Evolutionary conservation across 2,888 invertebrate genomes (phyloP), one percentile per base, ranked within the genome.

Genomic region (Dryadula phaetusa): DNA sequence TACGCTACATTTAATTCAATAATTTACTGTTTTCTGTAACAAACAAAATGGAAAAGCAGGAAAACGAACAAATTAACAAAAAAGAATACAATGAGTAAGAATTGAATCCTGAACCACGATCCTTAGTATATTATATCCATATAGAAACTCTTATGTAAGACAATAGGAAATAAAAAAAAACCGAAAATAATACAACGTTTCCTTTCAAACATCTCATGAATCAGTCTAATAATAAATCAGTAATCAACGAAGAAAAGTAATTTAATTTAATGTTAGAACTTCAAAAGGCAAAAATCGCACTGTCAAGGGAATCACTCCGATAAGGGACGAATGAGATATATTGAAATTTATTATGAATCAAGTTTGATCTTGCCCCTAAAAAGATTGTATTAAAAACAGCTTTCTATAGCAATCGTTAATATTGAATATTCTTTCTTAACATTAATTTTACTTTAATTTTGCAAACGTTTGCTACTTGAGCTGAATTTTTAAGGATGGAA

Each of bases 221-320:
- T 79, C 79, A 80, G 72, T 73, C 71, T 67, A 69, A 76, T 74
- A 77, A 80, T 80, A 78, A 76, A 81, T 79, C 76, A 79, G 74
- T 68, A 71, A 73, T 74, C 75, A 76, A 70, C 74, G 61, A 32
- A 40, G 61, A 49, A 61, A 66, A 52, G 64, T 49, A 37, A 82
- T 84, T 81, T 78, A 79, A 81, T 69, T 63, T 64, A 68, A 70
- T 67, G 70, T 70, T 63, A 64, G 63, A 56, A 69, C 64, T 56
- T 69, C 64, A 72, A 66, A 72, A 60, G 67, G 52, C 53, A 47
- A 61, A 63, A 65, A 61, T 54, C 52, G 63, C 58, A 66, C 65
- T 66, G 65, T 70, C 65, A 63, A 47, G 62, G 70, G 67, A 62
- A 20, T 42, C 40, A 60, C 62, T 75, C 75, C 71, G 76, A 73